These are phyloP conservation scores for Epistrophella euchroma DNA, from an alignment of 2,888 invertebrate genomes.

Conservation along the genomic window DNA sequence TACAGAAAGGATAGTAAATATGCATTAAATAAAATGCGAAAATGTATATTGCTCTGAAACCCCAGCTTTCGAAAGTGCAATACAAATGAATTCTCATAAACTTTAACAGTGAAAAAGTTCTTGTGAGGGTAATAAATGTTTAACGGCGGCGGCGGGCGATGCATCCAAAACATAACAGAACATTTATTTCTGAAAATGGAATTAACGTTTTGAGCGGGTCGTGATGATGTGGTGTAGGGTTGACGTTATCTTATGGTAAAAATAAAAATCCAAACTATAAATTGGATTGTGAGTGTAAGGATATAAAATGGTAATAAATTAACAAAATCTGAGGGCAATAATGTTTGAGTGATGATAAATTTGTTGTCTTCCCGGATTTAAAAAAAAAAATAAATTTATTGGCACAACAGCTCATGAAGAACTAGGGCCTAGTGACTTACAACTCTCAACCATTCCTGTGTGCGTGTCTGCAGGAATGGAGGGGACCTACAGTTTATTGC, in stretches of 20 bases:
- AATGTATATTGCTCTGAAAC: background rate
- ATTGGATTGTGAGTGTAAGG: background rate
- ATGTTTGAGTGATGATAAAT: constrained; percentile 15
- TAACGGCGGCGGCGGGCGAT: background rate
- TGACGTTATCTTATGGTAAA: background rate
- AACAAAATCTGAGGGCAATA: constrained; percentile 6
- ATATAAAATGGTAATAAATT: background rate
- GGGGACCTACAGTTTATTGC: too few relatives aligned
- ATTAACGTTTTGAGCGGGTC: background rate
- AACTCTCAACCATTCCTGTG: too few relatives aligned
- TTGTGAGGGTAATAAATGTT: constrained; percentile 14
- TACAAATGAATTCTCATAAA: constrained; percentile 27
- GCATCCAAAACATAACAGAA: background rate
- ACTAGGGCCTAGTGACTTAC: too few relatives aligned
- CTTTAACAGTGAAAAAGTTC: background rate
- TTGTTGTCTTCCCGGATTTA: background rate
- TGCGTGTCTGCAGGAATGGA: too few relatives aligned
- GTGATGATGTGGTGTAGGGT: background rate
- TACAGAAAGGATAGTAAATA: background rate
- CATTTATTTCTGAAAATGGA: constrained; percentile 2
- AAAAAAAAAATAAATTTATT: too few relatives aligned
- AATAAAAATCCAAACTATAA: constrained; percentile 8
- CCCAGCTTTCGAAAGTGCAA: constrained; percentile 10
- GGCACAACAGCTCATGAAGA: too few relatives aligned
- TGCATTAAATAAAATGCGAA: constrained; percentile 1